A percentile compares a stretch with the other conserved stretches of the same genome.
Conservation (phyloP, 2,113 vertebrate species). For the Podarcis muralis region DNA sequence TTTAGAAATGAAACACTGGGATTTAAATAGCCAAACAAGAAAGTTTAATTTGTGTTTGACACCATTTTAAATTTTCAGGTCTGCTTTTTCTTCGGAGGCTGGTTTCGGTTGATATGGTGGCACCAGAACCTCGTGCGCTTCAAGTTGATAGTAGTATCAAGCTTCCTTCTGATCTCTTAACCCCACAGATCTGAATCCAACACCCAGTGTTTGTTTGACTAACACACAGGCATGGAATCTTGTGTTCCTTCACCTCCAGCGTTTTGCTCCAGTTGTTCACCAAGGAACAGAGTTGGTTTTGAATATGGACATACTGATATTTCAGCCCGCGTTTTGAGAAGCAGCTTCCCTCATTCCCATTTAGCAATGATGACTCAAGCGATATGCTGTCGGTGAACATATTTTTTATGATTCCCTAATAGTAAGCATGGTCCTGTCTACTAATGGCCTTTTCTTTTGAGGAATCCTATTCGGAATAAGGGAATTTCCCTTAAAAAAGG, state of each 20-base stretch:
- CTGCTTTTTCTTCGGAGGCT: slow-evolving; percentile 59
- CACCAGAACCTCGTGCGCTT: slow-evolving; percentile 67
- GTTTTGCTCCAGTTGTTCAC: slow-evolving; percentile 3
- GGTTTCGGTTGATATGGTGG: slow-evolving; percentile 68
- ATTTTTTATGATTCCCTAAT: neutral
- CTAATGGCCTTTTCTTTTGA: neutral
- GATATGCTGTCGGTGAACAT: neutral
- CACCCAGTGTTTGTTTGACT: slow-evolving; percentile 59
- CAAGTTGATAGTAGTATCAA: slow-evolving; percentile 62
- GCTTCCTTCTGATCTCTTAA: slow-evolving; percentile 56
- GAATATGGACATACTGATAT: neutral
- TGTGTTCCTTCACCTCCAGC: neutral
- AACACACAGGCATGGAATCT: slow-evolving; percentile 35
- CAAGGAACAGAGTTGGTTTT: neutral
- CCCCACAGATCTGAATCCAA: slow-evolving; percentile 37
- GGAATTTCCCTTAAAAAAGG: too few species aligned
- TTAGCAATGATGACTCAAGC: neutral
- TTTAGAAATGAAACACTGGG: neutral
- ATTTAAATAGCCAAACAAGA: neutral
- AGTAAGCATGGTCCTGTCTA: neutral
- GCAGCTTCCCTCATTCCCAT: neutral
- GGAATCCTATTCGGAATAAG: too few species aligned
- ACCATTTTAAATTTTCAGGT: slow-evolving; percentile 67
- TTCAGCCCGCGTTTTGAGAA: neutral
- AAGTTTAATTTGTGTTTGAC: slow-evolving; percentile 25